Evolutionary conservation across 2,888 invertebrate genomes (phyloP), one percentile per base, ranked within the genome.

Genomic region (Osmoderma eremita): DNA sequence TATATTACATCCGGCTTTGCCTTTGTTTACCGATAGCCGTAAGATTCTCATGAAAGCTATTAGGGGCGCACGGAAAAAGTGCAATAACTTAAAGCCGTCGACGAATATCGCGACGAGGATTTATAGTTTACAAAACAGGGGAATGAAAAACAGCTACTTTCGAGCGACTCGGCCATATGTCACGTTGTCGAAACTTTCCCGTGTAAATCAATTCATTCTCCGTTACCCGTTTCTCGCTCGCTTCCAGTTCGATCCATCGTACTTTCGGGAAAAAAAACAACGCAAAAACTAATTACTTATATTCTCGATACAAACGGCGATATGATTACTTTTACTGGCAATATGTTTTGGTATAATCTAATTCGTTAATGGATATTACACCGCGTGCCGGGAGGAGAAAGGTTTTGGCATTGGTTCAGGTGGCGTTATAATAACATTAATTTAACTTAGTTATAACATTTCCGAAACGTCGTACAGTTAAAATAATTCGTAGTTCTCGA

Each of bases 51-150:
- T 51, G 64, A 53, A 64, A 64, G 51, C 53, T 64, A 64, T 64
- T 64, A 64, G 53, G 53, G 64, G 6, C 36, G 58, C 30, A n/a
- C n/a, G 22, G 41, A 53, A 64, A 63, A 51, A 51, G 53, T 22
- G 64, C 51, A 64, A 64, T 64, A 64, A 64, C 64, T 64, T 64
- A 64, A 30, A 17, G 53, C 64, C 42, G 42, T 41, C 53, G 36
- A 42, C 53, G 64, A 53, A 64, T 51, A 64, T 64, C 45, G 41
- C 39, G 49, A 30, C 65, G 30, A 51, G 61, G 42, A 66, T 66
- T 66, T 66, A 66, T 66, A 66, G 65, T 66, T 66, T 66, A 66
- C 65, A 66, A 66, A 66, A 66, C 65, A 61, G 39, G 65, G 53
- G 53, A 64, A 45, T 64, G 42, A 63, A 62, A 64, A 64, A 64